Base-by-base conservation (phyloP, 2,888 invertebrate genomes). In the Cinara cedri region DNA sequence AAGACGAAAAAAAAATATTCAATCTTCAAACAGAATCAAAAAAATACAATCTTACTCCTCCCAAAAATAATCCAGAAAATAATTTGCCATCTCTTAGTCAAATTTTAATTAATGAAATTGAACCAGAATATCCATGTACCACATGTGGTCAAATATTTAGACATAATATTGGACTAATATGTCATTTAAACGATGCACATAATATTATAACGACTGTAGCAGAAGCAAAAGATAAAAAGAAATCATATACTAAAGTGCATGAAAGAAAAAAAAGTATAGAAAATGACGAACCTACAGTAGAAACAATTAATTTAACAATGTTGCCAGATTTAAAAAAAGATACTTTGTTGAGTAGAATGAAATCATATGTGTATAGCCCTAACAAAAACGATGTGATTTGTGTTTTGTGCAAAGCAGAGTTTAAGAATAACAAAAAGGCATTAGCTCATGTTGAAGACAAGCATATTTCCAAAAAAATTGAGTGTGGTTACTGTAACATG, bases 401-500 rank as follows among this genome's bases (percentile, higher is more conserved):
- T 60, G 8, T 78, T 70, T n/a, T 78, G 51, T 78, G 78, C 49
- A 70, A 78, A 60, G 19, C 51, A 49, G 34, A 70, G 2, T 78
- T 78, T 42, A 42, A 49, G 8, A 78, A 26, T 49, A 60, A 51
- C 16, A 78, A 62, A 70, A 78, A 62, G n/a, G 78, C 78, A 8
- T 68, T 78, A 49, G 21, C 70, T 70, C 78, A 78, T 42, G 49
- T 78, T 3, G 70, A 78, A 78, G 78, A 78, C n/a, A 78, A 78
- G 3, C 78, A 78, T 70, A 70, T 78, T 60, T 19, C 21, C 1
- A 21, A 70, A 34, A 78, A 78, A 1, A 42, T 70, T 16, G 49
- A 62, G n/a, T 78, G 78, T 51, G 78, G 60, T 0, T 78, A 78
- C 70, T 78, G 78, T 42, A 70, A 70, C 51, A 78, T 78, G 78